These are phyloP conservation scores for Osmerus mordax DNA, from an alignment of 2,113 vertebrate species.

Conservation along the genomic window DNA sequence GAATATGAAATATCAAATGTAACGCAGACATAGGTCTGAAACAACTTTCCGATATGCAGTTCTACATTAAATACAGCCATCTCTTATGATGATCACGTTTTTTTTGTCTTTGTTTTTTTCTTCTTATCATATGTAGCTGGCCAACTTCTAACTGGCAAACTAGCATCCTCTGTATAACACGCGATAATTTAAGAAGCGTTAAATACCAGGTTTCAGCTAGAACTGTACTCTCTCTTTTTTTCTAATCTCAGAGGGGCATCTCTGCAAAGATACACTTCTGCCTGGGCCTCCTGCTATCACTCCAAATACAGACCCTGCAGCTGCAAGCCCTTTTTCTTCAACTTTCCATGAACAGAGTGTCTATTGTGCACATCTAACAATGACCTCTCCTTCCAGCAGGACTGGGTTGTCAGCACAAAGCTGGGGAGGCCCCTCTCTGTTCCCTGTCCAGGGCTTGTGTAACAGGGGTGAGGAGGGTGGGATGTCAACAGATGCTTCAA, in stretches of 20 bases:
- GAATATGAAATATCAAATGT: too few species aligned
- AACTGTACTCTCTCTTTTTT: too few species aligned
- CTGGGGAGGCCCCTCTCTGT: slow-evolving; percentile 63
- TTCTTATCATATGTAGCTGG: too few species aligned
- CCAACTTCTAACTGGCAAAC: too few species aligned
- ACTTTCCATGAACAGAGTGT: slow-evolving; percentile 73
- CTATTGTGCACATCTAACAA: slow-evolving; percentile 87
- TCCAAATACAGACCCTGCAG: slow-evolving; percentile 51
- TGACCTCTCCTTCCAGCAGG: slow-evolving; percentile 76
- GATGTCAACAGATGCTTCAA: slow-evolving; percentile 25
- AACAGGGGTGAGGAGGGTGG: slow-evolving; percentile 36
- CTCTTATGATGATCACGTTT: too few species aligned
- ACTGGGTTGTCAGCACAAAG: slow-evolving; percentile 61
- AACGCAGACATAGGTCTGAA: too few species aligned
- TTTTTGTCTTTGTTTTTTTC: too few species aligned
- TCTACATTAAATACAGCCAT: too few species aligned
- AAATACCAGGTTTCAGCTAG: neutral
- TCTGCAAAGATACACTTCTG: neutral
- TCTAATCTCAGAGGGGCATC: neutral
- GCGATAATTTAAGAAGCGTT: too few species aligned
- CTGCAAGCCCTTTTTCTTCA: slow-evolving; percentile 67
- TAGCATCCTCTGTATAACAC: too few species aligned
- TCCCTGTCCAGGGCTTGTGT: slow-evolving; percentile 40
- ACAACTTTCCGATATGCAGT: too few species aligned
- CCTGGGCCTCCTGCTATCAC: slow-evolving; percentile 44